Conservation (phyloP, 2,113 vertebrate species). For the Sciurus niger region DNA sequence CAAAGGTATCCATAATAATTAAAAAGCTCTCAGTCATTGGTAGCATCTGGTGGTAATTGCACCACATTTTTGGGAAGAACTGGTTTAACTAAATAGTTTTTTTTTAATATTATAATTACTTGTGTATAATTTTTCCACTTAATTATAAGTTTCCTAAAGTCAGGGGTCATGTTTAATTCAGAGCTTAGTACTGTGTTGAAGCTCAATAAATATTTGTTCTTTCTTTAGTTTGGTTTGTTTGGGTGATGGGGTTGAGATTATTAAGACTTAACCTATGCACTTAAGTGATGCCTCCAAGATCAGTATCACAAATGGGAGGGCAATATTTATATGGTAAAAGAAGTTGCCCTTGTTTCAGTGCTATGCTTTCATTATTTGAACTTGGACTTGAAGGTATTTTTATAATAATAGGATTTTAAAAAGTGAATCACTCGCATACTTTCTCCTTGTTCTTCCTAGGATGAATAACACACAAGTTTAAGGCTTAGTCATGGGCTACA, state of each 20-base stretch:
- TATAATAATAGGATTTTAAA: not conserved
- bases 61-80: slow-evolving; percentile 13
- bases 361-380: not conserved
- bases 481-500: not conserved
- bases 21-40: not conserved
- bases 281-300: slow-evolving; percentile 10
- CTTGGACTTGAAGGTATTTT: not conserved
- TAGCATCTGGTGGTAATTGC: not conserved
- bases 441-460: slow-evolving; percentile 11
- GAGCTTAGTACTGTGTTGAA: not conserved
- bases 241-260: slow-evolving; percentile 8
- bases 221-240: slow-evolving; percentile 53
- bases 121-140: not conserved
- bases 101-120: not conserved
- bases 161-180: not conserved
- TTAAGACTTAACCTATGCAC: not conserved
- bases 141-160: slow-evolving; percentile 7
- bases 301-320: not conserved
- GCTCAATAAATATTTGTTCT: slow-evolving; percentile 43
- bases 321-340: not conserved
- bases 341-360: not conserved
- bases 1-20: not conserved
- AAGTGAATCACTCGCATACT: not conserved
- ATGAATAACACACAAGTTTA: slow-evolving; percentile 48
- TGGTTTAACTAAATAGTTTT: slow-evolving; percentile 36